Percentiles rank a stretch among this genome's conserved stretches.
Conservation (phyloP, 2,113 vertebrate species). For the Sclerurus mexicanus region DNA sequence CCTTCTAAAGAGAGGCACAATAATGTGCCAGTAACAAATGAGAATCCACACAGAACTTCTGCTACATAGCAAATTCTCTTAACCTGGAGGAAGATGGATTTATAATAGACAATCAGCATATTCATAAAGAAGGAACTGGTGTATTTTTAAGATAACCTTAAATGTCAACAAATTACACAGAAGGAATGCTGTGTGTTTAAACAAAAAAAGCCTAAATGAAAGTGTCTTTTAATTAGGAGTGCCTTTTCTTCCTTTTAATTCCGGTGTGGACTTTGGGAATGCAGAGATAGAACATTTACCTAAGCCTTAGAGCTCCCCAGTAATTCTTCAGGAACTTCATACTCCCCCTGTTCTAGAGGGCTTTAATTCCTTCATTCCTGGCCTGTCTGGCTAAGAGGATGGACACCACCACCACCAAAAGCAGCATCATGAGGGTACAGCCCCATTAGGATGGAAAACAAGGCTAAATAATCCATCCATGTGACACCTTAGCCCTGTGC, state of each 20-base stretch:
- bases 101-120: constrained; percentile 11
- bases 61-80: not conserved
- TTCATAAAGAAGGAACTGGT: not conserved
- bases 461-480: not conserved
- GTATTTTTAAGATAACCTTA: not conserved
- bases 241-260: not conserved
- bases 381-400: not conserved
- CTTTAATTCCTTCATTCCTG: not conserved
- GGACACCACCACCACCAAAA: not conserved
- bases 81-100: not conserved
- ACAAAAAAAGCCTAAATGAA: not conserved
- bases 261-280: not conserved
- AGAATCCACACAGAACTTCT: not conserved
- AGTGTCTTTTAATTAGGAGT: not conserved
- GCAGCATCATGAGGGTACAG: not conserved
- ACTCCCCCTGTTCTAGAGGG: not conserved
- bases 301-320: not conserved
- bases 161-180: not conserved
- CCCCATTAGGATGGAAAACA: not conserved
- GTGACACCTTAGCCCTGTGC: not conserved
- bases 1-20: not conserved
- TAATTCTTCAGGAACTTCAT: not conserved
- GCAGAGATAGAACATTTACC: not conserved
- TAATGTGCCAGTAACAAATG: not conserved
- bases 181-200: not conserved